phyloP scores from a whole-genome alignment of 2,888 invertebrate species.

The Drosophila subquinaria region DNA sequence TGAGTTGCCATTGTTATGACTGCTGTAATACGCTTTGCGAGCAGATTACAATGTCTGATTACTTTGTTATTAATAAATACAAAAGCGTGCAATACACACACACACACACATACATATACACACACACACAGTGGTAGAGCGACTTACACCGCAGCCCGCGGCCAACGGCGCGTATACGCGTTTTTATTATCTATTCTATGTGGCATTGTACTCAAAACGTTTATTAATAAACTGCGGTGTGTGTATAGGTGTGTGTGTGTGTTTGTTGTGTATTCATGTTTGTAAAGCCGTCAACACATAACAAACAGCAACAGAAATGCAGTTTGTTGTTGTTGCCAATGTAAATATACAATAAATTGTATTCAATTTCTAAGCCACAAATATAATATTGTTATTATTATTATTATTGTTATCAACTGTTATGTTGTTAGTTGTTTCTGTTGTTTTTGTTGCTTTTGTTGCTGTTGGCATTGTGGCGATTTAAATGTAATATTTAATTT shows the following conservation, averaged over 20 bases:
- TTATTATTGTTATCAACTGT: constrained; percentile 12
- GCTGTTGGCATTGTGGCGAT: constrained; percentile 25
- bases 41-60: constrained; percentile 80
- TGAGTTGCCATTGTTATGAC: constrained; percentile 74
- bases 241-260: not conserved
- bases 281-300: constrained; percentile 29
- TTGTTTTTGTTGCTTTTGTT: constrained; percentile 4
- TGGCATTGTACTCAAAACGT: constrained; percentile 70
- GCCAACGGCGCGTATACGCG: constrained; percentile 63
- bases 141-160: constrained; percentile 27
- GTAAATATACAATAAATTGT: constrained; percentile 47
- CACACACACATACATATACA: constrained; percentile 22
- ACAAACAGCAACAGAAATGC: constrained; percentile 28
- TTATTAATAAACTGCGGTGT: constrained; percentile 69
- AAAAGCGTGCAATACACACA: constrained; percentile 57
- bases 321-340: constrained; percentile 37
- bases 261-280: constrained; percentile 8
- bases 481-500: constrained; percentile 39
- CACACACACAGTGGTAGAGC: constrained; percentile 17
- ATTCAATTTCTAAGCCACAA: constrained; percentile 49
- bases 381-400: constrained; percentile 5
- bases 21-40: constrained; percentile 76
- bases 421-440: constrained; percentile 7
- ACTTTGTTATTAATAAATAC: constrained; percentile 80
- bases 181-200: constrained; percentile 68